phyloP scores from a whole-genome alignment of 2,797 vertebrate species.

The Characodon lateralis region DNA sequence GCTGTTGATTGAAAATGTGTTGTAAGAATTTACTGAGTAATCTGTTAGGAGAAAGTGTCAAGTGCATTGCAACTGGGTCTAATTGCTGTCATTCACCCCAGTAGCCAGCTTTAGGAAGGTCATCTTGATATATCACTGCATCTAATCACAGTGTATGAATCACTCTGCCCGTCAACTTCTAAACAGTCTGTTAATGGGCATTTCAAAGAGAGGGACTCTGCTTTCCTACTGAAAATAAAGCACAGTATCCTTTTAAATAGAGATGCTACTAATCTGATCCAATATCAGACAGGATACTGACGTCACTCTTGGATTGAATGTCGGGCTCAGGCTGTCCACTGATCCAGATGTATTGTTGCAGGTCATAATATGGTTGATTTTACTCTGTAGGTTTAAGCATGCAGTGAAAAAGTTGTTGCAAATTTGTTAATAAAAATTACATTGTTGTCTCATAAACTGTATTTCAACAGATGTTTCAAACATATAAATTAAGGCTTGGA shows the following conservation, averaged over 20 bases:
- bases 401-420: neutral
- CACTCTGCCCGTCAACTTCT: slow-evolving; percentile 44
- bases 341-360: neutral
- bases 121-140: slow-evolving; percentile 48
- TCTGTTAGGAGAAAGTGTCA: neutral
- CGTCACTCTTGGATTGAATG: neutral
- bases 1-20: neutral
- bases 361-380: neutral
- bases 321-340: neutral
- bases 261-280: neutral
- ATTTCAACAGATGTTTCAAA: neutral
- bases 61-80: neutral
- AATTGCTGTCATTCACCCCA: slow-evolving; percentile 26
- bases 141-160: slow-evolving; percentile 45
- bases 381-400: neutral
- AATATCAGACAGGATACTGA: neutral
- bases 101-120: slow-evolving; percentile 46
- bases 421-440: neutral
- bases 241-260: neutral
- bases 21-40: neutral
- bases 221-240: slow-evolving; percentile 8
- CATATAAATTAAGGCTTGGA: no score
- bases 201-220: slow-evolving; percentile 13
- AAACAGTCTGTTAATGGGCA: slow-evolving; percentile 49
- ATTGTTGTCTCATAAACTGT: neutral